These are phyloP conservation scores for Oncorhynchus gorbuscha DNA, from an alignment of 2,113 vertebrate species.

Conservation along the genomic window DNA sequence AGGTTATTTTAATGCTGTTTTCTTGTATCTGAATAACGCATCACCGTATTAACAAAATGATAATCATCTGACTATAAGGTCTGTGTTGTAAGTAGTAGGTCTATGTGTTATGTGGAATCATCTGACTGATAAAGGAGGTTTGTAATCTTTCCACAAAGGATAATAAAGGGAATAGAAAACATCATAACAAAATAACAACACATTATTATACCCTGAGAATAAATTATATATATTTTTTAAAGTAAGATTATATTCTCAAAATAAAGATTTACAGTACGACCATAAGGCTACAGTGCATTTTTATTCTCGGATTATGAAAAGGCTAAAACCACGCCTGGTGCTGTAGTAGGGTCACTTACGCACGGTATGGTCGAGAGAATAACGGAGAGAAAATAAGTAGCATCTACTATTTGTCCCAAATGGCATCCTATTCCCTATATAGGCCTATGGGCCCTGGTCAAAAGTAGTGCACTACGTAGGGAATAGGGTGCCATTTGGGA, in stretches of 20 bases:
- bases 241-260: slow-evolving; percentile 47
- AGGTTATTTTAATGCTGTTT: slow-evolving; percentile 73
- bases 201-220: background rate
- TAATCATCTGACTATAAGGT: slow-evolving; percentile 73
- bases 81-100: slow-evolving; percentile 49
- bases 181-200: slow-evolving; percentile 25
- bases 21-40: slow-evolving; percentile 72
- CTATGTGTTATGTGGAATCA: slow-evolving; percentile 69
- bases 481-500: no score
- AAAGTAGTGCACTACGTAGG: no score
- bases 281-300: background rate
- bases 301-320: slow-evolving; percentile 51
- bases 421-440: no score
- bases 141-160: slow-evolving; percentile 46
- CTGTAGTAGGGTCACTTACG: slow-evolving; percentile 21
- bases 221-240: no score
- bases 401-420: background rate
- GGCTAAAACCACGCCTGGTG: slow-evolving; percentile 20
- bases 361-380: background rate
- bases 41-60: slow-evolving; percentile 74
- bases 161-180: slow-evolving; percentile 24
- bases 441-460: no score
- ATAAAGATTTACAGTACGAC: slow-evolving; percentile 54
- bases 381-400: background rate
- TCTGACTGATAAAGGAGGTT: slow-evolving; percentile 67